These are phyloP conservation scores for Ciconia maguari DNA, from an alignment of 2,113 vertebrate species.

Conservation along the genomic window DNA sequence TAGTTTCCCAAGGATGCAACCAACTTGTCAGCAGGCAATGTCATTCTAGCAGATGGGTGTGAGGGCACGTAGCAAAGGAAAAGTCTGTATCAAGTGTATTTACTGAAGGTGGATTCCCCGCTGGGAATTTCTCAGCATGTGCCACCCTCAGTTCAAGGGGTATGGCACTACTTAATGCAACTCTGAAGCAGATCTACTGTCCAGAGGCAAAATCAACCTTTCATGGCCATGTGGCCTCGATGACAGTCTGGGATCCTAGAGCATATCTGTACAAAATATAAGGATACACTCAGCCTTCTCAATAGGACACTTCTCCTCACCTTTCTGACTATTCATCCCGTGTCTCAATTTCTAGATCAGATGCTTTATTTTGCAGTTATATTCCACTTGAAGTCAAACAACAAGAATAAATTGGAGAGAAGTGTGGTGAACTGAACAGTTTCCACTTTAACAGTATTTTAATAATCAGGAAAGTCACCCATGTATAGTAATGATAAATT, in stretches of 20 bases:
- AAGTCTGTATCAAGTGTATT: neutral
- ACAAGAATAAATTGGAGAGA: slow-evolving; percentile 41
- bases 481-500: slow-evolving; percentile 70
- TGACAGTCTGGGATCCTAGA: neutral
- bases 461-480: slow-evolving; percentile 70
- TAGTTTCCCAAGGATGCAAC: neutral
- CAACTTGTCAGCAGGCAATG: neutral
- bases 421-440: neutral
- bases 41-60: neutral
- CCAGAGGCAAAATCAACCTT: neutral
- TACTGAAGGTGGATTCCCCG: too few species aligned
- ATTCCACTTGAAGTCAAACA: neutral
- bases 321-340: neutral
- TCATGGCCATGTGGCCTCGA: neutral
- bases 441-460: slow-evolving; percentile 57
- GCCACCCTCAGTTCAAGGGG: neutral
- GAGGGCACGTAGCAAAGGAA: neutral
- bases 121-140: neutral
- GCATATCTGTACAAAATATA: neutral
- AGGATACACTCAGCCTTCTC: neutral
- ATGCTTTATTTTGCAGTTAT: neutral
- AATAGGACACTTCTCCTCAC: neutral
- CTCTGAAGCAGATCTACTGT: neutral
- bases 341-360: neutral
- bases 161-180: neutral